Evolutionary conservation across 2,113 vertebrate genomes (phyloP).

Genomic region (Pygoscelis adeliae): DNA sequence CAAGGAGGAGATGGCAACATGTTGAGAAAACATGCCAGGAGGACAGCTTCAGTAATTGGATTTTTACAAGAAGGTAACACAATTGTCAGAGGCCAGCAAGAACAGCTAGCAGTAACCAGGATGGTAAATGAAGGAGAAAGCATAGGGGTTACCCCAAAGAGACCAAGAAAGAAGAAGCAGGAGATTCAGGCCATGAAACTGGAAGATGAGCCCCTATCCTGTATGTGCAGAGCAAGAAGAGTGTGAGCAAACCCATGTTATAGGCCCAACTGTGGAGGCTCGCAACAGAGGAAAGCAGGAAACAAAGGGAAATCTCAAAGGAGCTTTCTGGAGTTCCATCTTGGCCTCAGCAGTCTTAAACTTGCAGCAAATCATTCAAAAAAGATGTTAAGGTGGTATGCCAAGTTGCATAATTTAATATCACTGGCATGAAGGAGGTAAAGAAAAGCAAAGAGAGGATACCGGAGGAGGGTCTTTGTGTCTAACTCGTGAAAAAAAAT

Average conservation of each 20-base stretch:
- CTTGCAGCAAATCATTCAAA: neutral
- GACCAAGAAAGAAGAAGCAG: neutral
- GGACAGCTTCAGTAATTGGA: neutral
- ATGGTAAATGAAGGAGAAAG: neutral
- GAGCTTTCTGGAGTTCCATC: neutral
- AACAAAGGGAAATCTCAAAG: neutral
- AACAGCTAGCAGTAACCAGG: neutral
- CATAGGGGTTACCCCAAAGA: neutral
- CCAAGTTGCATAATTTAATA: neutral
- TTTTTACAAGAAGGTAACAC: neutral
- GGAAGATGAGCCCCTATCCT: neutral
- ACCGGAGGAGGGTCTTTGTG: neutral
- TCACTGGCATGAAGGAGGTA: neutral
- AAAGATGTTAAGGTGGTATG: neutral
- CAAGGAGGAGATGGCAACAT: neutral
- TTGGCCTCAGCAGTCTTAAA: neutral
- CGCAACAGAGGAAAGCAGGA: neutral
- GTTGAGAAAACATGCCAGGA: neutral
- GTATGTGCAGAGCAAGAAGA: neutral
- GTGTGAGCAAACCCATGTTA: neutral
- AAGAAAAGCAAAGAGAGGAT: neutral
- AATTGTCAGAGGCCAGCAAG: neutral
- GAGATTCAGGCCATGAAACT: neutral
- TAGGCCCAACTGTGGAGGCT: neutral
- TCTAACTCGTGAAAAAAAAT: neutral